Evolutionary conservation across 2,888 invertebrate species (phyloP).

Genomic region (Trisateles emortualis): DNA sequence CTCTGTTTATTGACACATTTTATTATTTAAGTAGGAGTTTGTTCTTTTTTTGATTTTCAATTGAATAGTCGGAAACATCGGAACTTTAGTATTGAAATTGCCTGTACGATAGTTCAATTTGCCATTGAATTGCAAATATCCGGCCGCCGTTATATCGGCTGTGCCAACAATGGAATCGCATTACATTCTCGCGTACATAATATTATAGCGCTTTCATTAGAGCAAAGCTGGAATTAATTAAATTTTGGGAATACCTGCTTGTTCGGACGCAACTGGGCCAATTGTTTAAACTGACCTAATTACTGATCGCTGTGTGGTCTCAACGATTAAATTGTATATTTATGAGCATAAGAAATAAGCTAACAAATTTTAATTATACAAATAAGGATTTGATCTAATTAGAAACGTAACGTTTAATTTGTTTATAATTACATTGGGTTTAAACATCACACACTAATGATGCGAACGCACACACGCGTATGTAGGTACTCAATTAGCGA

Average conservation of each 20-base stretch:
- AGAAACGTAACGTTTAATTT: constrained; percentile 4
- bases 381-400: constrained; percentile 3
- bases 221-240: constrained; percentile 34
- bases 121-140: constrained; percentile 62
- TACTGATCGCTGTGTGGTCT: constrained; percentile 9
- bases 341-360: constrained; percentile 1
- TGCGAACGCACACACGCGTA: not conserved
- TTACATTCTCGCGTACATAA: constrained; percentile 47
- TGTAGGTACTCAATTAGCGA: constrained; percentile 3
- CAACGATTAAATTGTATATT: constrained; percentile 7
- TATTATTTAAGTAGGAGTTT: too few species aligned
- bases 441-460: constrained; percentile 1
- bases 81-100: constrained; percentile 50
- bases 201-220: constrained; percentile 38
- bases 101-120: constrained; percentile 53
- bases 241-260: constrained; percentile 32
- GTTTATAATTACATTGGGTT: constrained; percentile 10
- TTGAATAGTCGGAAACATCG: too few species aligned
- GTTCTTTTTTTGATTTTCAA: too few species aligned
- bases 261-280: constrained; percentile 22
- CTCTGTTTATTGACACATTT: too few species aligned
- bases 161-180: constrained; percentile 52
- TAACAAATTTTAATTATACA: constrained; percentile 10
- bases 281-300: constrained; percentile 46
- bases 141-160: constrained; percentile 48